A percentile compares a stretch with the other conserved stretches of the same genome.
Evolutionary conservation across 1,140 invertebrate genomes (phyloP).

Genomic region (Mya arenaria): DNA sequence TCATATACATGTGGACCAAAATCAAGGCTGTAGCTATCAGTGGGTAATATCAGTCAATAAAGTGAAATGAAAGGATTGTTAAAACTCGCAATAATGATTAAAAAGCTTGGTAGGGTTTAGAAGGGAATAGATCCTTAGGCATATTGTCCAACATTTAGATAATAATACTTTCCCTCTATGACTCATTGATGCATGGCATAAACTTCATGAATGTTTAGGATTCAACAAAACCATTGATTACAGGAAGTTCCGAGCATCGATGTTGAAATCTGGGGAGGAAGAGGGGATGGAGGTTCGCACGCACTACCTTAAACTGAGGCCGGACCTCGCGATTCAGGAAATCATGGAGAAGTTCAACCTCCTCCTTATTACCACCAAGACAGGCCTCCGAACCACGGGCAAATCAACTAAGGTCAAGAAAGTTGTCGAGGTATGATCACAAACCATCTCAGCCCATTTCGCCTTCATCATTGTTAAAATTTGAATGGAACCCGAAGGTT

Average conservation of each 20-base stretch:
- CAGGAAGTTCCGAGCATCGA: slow-evolving; percentile 65
- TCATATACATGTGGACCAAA: no score
- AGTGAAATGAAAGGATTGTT: no score
- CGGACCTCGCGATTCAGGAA: slow-evolving; percentile 68
- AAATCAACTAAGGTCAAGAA: background rate
- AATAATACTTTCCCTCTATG: background rate
- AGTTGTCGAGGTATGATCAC: slow-evolving; percentile 20
- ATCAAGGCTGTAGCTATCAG: no score
- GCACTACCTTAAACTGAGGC: slow-evolving; percentile 65
- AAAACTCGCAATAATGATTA: background rate
- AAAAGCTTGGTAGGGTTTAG: background rate
- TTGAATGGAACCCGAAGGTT: no score
- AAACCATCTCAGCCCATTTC: no score
- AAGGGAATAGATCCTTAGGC: background rate
- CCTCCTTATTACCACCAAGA: slow-evolving; percentile 49
- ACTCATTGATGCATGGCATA: background rate
- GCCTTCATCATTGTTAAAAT: no score
- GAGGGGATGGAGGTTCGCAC: slow-evolving; percentile 54
- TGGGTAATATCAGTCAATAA: no score
- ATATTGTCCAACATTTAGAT: background rate
- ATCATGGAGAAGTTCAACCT: slow-evolving; percentile 73
- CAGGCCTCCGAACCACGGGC: background rate
- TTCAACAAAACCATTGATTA: background rate
- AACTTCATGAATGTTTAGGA: background rate
- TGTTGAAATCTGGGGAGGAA: slow-evolving; percentile 59